Percentiles rank a stretch among this genome's conserved stretches.
Evolutionary conservation across 2,888 invertebrate species (phyloP).

Genomic region (Neelides folsomi): DNA sequence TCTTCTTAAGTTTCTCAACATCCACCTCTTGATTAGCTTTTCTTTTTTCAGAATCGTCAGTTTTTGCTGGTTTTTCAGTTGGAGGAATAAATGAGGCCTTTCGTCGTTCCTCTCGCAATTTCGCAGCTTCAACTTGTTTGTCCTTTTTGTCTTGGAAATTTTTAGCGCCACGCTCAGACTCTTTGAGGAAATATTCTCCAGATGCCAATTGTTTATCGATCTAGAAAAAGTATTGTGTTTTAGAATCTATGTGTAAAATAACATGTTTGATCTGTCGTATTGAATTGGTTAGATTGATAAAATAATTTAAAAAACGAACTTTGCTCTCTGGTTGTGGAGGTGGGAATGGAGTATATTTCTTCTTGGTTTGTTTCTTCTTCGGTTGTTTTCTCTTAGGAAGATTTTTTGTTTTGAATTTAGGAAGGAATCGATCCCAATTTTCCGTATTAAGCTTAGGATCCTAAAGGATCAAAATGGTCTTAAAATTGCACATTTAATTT

Average conservation of each 20-base stretch:
- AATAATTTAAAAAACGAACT: slow-evolving; percentile 47
- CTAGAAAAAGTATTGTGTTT: no score
- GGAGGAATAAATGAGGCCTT: slow-evolving; percentile 73
- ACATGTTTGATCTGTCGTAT: not conserved
- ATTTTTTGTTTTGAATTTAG: slow-evolving; percentile 82
- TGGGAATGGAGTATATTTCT: slow-evolving; percentile 94
- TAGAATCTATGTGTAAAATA: no score
- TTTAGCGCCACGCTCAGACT: slow-evolving; percentile 60
- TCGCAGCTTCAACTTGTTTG: slow-evolving; percentile 60
- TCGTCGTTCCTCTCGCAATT: slow-evolving; percentile 59
- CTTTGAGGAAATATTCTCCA: slow-evolving; percentile 92
- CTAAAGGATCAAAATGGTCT: slow-evolving; percentile 17
- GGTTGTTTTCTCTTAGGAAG: slow-evolving; percentile 76
- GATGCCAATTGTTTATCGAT: slow-evolving; percentile 76
- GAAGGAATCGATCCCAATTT: slow-evolving; percentile 92
- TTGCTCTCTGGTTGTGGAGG: slow-evolving; percentile 87
- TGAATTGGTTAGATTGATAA: no score
- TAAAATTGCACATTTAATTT: no score
- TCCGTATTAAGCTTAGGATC: slow-evolving; percentile 82
- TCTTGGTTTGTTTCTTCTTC: slow-evolving; percentile 75
- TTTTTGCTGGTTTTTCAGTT: slow-evolving; percentile 42
- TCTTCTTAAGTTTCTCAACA: slow-evolving; percentile 58
- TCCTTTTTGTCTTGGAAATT: slow-evolving; percentile 60
- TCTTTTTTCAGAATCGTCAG: slow-evolving; percentile 16
- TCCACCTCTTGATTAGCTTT: slow-evolving; percentile 44